Percentiles rank a stretch among this genome's conserved stretches.
Evolutionary conservation across 2,797 vertebrate species (phyloP).

Genomic region (Natrix natrix): DNA sequence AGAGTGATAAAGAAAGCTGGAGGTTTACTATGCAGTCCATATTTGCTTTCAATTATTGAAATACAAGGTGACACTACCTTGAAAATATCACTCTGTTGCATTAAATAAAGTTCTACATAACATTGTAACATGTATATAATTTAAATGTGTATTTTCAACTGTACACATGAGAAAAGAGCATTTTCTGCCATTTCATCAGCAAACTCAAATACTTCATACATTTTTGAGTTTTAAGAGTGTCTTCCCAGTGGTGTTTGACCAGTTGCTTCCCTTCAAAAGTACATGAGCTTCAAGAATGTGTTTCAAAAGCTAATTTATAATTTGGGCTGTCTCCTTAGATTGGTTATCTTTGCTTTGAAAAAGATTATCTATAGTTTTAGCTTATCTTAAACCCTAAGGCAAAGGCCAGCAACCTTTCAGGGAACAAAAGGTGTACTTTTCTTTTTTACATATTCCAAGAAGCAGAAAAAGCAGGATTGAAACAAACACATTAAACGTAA

Average conservation of each 20-base stretch:
- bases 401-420: neutral
- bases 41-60: neutral
- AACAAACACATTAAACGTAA: neutral
- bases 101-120: neutral
- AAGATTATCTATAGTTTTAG: neutral
- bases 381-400: neutral
- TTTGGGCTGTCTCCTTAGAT: neutral
- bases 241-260: neutral
- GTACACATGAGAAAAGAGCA: neutral
- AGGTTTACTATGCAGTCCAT: neutral
- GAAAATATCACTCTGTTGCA: neutral
- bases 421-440: neutral
- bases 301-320: neutral
- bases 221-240: neutral
- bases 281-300: neutral
- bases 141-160: neutral
- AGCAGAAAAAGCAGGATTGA: neutral
- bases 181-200: neutral
- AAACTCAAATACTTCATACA: neutral
- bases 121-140: neutral
- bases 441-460: neutral
- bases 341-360: neutral
- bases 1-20: neutral
- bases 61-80: neutral
- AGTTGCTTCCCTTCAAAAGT: neutral